A percentile compares a stretch with the other conserved stretches of the same genome.
These are phyloP conservation scores for Cheilosia scutellata DNA, from an alignment of 2,888 invertebrate species.

Conservation along the genomic window DNA sequence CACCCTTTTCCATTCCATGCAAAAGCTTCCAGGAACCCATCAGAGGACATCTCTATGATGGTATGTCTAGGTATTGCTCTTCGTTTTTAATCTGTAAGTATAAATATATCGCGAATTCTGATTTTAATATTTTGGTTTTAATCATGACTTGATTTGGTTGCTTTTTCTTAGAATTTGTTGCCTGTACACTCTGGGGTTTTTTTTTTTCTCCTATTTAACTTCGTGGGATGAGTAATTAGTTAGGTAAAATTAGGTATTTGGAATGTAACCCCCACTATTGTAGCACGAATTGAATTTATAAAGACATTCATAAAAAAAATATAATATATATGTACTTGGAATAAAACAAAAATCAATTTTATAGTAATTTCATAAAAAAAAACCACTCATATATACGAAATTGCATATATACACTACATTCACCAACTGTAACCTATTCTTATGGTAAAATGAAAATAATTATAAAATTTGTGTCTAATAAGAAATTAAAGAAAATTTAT, in stretches of 20 bases:
- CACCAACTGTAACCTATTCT: conserved; percentile 66
- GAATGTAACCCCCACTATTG: conserved; percentile 37
- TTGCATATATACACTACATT: conserved; percentile 56
- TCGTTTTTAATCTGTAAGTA: no score
- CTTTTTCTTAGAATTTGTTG: no score
- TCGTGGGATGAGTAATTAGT: conserved; percentile 14
- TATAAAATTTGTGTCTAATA: conserved; percentile 57
- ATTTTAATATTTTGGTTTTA: no score
- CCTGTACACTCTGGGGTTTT: not conserved
- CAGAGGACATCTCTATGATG: no score
- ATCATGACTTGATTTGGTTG: no score
- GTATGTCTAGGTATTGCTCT: no score
- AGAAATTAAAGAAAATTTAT: conserved; percentile 36
- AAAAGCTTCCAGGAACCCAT: no score
- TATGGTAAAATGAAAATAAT: conserved; percentile 70
- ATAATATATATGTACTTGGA: conserved; percentile 31
- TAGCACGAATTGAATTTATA: conserved; percentile 52
- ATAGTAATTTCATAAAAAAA: conserved; percentile 36
- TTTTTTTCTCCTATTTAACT: not conserved
- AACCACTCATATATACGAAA: conserved; percentile 55
- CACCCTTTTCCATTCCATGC: no score
- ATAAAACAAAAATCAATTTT: conserved; percentile 59
- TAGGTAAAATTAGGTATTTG: conserved; percentile 41
- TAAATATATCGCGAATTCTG: no score
- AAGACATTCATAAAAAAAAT: conserved; percentile 45